Percentiles rank a stretch among this genome's conserved stretches.
Evolutionary conservation across 2,888 invertebrate genomes (phyloP).

Genomic region (Prionchulus punctatus): DNA sequence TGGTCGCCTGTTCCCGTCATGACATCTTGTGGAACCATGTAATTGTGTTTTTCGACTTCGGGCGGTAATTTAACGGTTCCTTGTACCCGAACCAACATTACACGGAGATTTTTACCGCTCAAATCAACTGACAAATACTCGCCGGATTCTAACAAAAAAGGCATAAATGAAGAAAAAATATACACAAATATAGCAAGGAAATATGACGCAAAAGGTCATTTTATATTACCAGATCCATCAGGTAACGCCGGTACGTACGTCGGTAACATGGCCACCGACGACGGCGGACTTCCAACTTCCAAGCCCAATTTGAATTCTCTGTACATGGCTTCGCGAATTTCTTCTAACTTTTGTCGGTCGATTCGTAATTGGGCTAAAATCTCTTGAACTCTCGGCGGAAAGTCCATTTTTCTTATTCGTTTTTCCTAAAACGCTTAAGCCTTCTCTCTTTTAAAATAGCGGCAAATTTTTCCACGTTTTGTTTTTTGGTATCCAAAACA

Average conservation of each 20-base stretch:
- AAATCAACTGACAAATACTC: constrained; percentile 31
- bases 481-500: no score
- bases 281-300: constrained; percentile 13
- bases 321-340: constrained; percentile 6
- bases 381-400: not conserved
- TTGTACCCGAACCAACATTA: constrained; percentile 24
- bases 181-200: not conserved
- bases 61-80: constrained; percentile 15
- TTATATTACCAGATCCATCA: constrained; percentile 27
- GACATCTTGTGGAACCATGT: constrained; percentile 25
- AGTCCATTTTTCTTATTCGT: no score
- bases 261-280: constrained; percentile 30
- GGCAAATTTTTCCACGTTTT: no score
- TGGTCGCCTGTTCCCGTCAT: constrained; percentile 33
- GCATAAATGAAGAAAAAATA: not conserved
- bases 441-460: no score
- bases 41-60: constrained; percentile 20
- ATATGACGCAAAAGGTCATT: not conserved
- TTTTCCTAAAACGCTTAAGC: no score
- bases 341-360: not conserved
- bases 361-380: not conserved
- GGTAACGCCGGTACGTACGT: constrained; percentile 31
- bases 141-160: constrained; percentile 20
- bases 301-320: constrained; percentile 19
- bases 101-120: constrained; percentile 30